Evolutionary conservation across 2,888 invertebrate species (phyloP).

Genomic region (Lottia gigantea): DNA sequence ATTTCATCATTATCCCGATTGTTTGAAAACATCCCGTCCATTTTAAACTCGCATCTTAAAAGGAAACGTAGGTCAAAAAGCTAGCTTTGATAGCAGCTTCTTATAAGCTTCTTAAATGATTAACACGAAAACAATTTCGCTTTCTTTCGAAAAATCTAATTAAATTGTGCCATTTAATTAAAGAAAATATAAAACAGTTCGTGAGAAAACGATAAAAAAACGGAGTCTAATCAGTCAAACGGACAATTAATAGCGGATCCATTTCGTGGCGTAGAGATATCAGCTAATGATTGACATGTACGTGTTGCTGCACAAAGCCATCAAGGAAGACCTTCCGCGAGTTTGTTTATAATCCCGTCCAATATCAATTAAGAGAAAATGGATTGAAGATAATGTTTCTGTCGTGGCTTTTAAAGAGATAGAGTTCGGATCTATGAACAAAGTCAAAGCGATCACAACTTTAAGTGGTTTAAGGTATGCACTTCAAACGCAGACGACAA

Average conservation of each 20-base stretch:
- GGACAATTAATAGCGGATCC: conserved; percentile 6
- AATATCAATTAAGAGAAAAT: conserved; percentile 1
- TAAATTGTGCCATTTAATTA: conserved; percentile 9
- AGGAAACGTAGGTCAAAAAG: background rate
- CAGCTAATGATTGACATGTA: conserved; percentile 8
- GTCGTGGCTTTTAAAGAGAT: background rate
- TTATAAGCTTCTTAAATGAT: conserved; percentile 7
- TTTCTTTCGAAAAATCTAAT: background rate
- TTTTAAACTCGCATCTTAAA: background rate
- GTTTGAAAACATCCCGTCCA: too few species aligned
- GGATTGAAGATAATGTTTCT: background rate
- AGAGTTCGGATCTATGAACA: too few species aligned
- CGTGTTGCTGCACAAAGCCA: conserved; percentile 4
- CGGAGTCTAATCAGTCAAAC: conserved; percentile 5
- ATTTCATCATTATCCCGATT: too few species aligned
- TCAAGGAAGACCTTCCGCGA: conserved; percentile 7
- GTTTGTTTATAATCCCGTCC: conserved; percentile 6
- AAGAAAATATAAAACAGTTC: conserved; percentile 7
- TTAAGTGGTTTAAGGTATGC: too few species aligned
- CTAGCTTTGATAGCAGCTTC: background rate
- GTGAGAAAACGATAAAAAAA: conserved; percentile 1
- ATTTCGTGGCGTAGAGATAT: conserved; percentile 9
- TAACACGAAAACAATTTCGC: conserved; percentile 4
- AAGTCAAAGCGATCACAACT: too few species aligned
- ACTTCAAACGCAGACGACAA: too few species aligned